A percentile compares a stretch with the other conserved stretches of the same genome.
These are phyloP conservation scores for Enteromius trimaculatus DNA, from an alignment of 2,797 vertebrate species.

Conservation along the genomic window DNA sequence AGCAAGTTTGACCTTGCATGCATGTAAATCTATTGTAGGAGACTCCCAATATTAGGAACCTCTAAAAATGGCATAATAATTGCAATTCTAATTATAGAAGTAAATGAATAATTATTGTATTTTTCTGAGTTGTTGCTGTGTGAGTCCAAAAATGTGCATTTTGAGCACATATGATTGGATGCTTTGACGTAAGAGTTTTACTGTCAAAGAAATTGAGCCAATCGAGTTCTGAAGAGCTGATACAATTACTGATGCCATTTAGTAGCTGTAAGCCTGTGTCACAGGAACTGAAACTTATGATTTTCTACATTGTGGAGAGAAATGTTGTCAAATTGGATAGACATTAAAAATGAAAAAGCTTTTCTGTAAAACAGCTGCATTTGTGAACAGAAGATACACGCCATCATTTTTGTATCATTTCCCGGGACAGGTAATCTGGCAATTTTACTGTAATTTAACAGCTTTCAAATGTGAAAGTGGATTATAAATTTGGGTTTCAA, in stretches of 20 bases:
- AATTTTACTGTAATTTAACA: conserved; percentile 1
- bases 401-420: background rate
- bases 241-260: conserved; percentile 3
- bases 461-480: conserved; percentile 3
- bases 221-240: conserved; percentile 24
- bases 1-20: background rate
- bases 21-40: background rate
- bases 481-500: background rate
- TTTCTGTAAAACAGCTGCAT: background rate
- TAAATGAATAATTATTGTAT: background rate
- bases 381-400: background rate
- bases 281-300: background rate
- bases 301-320: background rate
- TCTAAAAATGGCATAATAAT: background rate
- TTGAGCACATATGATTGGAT: background rate
- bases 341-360: background rate
- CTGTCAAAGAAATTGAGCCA: background rate
- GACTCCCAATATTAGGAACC: background rate
- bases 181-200: background rate
- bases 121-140: background rate
- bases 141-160: background rate
- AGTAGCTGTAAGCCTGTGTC: background rate
- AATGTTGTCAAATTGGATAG: conserved; percentile 5
- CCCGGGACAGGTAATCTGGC: background rate
- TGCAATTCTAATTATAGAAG: background rate